Evolutionary conservation across 2,888 invertebrate genomes (phyloP), one percentile per base, ranked within the genome.

Genomic region (Allolobophora icterica): DNA sequence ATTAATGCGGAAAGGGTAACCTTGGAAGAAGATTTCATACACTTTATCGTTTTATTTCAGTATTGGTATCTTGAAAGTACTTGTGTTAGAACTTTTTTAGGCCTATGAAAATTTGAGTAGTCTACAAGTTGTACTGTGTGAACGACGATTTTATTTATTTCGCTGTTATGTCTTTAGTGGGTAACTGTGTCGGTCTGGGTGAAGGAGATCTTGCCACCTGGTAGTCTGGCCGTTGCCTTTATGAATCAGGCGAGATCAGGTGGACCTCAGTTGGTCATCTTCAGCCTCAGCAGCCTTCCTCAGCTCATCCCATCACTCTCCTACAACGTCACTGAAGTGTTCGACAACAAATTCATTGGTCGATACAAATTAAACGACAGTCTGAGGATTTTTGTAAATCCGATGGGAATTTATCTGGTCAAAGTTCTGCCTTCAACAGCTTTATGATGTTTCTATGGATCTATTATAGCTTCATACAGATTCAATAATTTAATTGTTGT

Each of bases 281-380:
- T 90, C 52, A 92, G 83, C 13, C 34, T 93, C 91, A 38, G 58
- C 34, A 91, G 90, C 84, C 38, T 92, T 2, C 94, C 94, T 2
- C 90, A 94, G 90, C 92, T 92, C 21, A 92, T 92, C 38, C 87
- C 92, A 1, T 92, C 89, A 13, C 34, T 91, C 91, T 11, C 91
- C 8, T 92, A 92, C 45, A 38, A 90, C 89, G 40, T 93, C n/a
- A 90, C 84, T 17, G 93, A 93, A 84, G 92, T 93, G 40, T 93
- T 93, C 87, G 92, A 92, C n/a, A 89, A 91, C 38, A 87, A 87
- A 30, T n/a, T 34, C 30, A 87, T 94, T 5, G 95, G 94, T 21
- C 84, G 89, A 1, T 93, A 92, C 90, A 93, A 91, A 87, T 92
- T 93, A 6, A 91, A 91, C 13, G 92, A 92, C 19, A 91, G 89